Evolutionary conservation across 2,797 vertebrate genomes (phyloP).

Genomic region (Microcaecilia unicolor): DNA sequence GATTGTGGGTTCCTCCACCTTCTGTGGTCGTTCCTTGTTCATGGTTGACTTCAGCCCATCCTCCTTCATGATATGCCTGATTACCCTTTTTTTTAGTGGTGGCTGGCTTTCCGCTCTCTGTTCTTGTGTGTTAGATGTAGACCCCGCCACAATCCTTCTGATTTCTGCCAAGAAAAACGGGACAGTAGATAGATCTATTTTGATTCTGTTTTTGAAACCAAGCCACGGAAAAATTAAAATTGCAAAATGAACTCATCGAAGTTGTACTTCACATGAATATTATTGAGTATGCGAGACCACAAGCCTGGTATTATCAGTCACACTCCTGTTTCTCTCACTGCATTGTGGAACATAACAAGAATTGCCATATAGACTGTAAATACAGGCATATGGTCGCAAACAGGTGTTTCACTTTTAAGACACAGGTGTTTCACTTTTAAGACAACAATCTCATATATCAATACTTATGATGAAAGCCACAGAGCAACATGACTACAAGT

Average conservation of each 20-base stretch:
- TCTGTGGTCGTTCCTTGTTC: too few relatives aligned
- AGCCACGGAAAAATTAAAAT: conserved; percentile 1
- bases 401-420: conserved; percentile 1
- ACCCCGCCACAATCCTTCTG: conserved; percentile 13
- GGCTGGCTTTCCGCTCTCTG: too few relatives aligned
- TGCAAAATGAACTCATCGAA: not conserved
- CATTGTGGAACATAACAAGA: not conserved
- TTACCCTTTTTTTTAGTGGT: too few relatives aligned
- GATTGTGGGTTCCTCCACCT: too few relatives aligned
- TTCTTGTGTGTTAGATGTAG: too few relatives aligned
- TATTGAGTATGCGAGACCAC: accelerated
- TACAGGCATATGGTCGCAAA: conserved; percentile 7
- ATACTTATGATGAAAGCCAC: conserved; percentile 5
- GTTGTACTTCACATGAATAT: not conserved
- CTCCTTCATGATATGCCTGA: too few relatives aligned
- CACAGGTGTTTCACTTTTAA: not conserved
- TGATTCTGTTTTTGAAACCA: not conserved
- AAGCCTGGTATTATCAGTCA: not conserved
- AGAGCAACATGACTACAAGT: not conserved
- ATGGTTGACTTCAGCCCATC: too few relatives aligned
- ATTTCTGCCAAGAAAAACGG: conserved; percentile 3
- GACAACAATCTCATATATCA: conserved; percentile 1
- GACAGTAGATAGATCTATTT: not conserved
- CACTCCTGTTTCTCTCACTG: not conserved
- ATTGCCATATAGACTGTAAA: conserved; percentile 6